Base-by-base conservation (phyloP, 2,113 vertebrate genomes). In the Notothenia rossii region DNA sequence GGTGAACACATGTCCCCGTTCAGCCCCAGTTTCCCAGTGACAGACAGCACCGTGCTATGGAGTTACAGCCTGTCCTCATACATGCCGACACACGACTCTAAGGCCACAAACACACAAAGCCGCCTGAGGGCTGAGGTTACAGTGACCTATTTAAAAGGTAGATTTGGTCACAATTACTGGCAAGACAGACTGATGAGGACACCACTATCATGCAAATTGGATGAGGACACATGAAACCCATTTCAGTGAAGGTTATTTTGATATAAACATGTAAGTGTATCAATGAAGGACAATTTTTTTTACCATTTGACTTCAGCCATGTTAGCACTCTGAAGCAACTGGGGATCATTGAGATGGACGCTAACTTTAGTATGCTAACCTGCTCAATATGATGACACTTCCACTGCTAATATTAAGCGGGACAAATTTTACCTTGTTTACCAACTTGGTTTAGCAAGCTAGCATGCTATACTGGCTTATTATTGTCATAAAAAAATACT, bases 81-180 rank as follows among this genome's bases (percentile, higher is more conserved):
- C 81, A 77, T 72, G 76, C 46, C 59, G 43, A 25, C 20, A 81
- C 73, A 82, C 10, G 29, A 46, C 64, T 61, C 43, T 25, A 25
- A 15, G 51, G 51, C 22, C 68, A 60, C 61, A 72, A 29, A 77
- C 61, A 22, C 51, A 10, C 63, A 22, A 29, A 13, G 12, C 54
- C 25, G 77, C 76, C 84, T 8, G 3, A 59, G 71, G 87, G 66
- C 63, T 69, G 78, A 81, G 89, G 83, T 89, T 86, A 85, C 86
- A 50, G 22, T 87, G 91, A 85, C 88, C 90, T 86, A 89, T 69
- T 90, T 91, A 79, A n/a, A 10, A 46, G 51, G 50, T 60, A 83
- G 69, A 76, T 76, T 50, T 20, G 63, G 77, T 75, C 53, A 60
- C 64, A 72, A 20, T 68, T 66, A 51, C 45, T 45, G 50, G 50